These are phyloP conservation scores for Sternarchorhynchus goeldii DNA, from an alignment of 2,797 vertebrate species.

Conservation along the genomic window DNA sequence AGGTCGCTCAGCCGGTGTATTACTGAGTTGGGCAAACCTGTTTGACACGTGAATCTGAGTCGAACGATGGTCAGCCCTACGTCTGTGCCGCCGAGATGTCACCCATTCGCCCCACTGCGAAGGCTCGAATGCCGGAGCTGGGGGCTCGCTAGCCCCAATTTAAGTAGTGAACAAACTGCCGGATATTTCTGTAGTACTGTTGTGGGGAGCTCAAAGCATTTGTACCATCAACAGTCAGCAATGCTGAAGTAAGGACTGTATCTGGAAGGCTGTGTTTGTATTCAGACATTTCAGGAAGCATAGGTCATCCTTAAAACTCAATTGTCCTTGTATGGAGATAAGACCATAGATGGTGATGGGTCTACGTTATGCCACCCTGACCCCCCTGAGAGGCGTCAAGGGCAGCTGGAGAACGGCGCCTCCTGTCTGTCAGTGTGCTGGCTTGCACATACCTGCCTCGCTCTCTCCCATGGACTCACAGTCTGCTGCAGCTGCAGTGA, in stretches of 20 bases:
- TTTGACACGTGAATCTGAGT: no score
- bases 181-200: background rate
- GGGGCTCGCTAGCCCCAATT: no score
- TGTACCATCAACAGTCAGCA: background rate
- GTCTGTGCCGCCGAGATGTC: no score
- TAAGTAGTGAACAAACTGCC: no score
- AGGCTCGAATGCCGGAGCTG: no score
- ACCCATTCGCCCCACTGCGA: no score
- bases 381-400: constrained; percentile 8
- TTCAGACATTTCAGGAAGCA: constrained; percentile 41
- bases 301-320: constrained; percentile 26
- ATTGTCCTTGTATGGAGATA: constrained; percentile 18
- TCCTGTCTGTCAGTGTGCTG: constrained; percentile 57
- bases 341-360: constrained; percentile 67
- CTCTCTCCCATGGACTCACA: constrained; percentile 63
- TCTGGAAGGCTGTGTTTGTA: background rate
- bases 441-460: constrained; percentile 49
- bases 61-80: no score
- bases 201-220: background rate
- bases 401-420: constrained; percentile 23
- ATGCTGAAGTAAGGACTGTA: background rate
- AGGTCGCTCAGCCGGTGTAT: no score
- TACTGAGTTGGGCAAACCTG: no score
- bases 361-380: background rate
- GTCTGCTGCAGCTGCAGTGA: constrained; percentile 65